Base-by-base conservation (phyloP, 2,888 invertebrate genomes). In the Trichopoda pennipes region DNA sequence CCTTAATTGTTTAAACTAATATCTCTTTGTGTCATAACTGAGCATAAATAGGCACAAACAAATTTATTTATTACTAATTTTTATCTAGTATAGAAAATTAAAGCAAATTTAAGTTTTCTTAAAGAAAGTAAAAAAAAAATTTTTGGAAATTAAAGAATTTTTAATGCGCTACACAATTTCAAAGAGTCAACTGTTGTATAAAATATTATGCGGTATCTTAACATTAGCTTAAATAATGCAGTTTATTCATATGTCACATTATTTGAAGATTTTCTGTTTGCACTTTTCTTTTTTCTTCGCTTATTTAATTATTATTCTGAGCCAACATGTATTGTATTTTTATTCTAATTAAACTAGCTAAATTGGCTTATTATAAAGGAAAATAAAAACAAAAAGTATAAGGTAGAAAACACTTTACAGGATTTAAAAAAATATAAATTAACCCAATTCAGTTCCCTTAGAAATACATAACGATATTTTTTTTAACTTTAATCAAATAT, bases 181-280 rank as follows among this genome's bases (percentile, higher is more conserved):
- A 58, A 53, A 73, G 63, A 12, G 44, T 9, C 4, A 12, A 17
- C 76, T 77, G 76, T 76, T 19, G 4, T 16, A 8, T 23, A 55
- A 35, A 9, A 47, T 44, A 60, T 55, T 55, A 32, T 69, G 60
- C 60, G 44, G 55, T 35, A 44, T 55, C 35, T 61, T 47, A 35
- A 10, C 51, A 16, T 21, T 44, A 17, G 21, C 47, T 74, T 60
- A 44, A 61, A 69, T 76, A 76, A 76, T 69, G 56, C 79, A 72
- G 17, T 68, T 75, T 66, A 66, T 75, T 68, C 76, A 56, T 72
- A 56, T 72, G 76, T 73, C 68, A 81, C 68, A 73, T 61, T 77
- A 77, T 73, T 73, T 73, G 49, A 72, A 68, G 72, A 72, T 49
- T 56, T 80, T 64, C 8, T 72, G 35, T 69, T 17, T 44, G 14